A percentile compares a stretch with the other conserved stretches of the same genome.
phyloP scores from a whole-genome alignment of 2,797 vertebrate species.

The Dicrostonyx torquatus region DNA sequence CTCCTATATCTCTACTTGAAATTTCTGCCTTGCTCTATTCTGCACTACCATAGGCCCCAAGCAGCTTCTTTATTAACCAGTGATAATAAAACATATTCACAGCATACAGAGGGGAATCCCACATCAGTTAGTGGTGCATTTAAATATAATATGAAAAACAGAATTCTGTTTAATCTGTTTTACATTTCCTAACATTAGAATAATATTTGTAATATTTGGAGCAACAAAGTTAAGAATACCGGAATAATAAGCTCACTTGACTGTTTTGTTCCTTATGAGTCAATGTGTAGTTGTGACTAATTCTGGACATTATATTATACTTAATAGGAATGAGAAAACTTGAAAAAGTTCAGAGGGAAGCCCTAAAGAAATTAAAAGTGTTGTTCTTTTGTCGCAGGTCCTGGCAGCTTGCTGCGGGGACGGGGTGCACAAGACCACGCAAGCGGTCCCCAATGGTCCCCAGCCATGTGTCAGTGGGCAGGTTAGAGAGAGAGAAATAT shows the following conservation, averaged over 20 bases:
- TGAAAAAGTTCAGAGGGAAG: constrained; percentile 59
- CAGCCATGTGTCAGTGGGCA: too few relatives aligned
- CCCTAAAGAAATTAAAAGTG: constrained; percentile 8
- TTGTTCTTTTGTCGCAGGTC: too few relatives aligned
- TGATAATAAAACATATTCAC: too few relatives aligned
- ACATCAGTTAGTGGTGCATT: background rate
- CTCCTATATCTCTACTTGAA: too few relatives aligned
- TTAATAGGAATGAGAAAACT: constrained; percentile 33
- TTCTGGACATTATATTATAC: constrained; percentile 46
- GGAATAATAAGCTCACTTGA: constrained; percentile 42
- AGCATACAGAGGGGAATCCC: too few relatives aligned
- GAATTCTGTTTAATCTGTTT: constrained; percentile 30
- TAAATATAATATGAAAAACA: constrained; percentile 22
- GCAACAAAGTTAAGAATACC: constrained; percentile 24
- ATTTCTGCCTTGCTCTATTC: too few relatives aligned
- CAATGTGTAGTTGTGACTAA: background rate
- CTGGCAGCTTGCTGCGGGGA: too few relatives aligned
- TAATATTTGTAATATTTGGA: constrained; percentile 36
- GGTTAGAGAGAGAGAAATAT: too few relatives aligned
- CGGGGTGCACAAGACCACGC: too few relatives aligned
- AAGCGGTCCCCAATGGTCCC: too few relatives aligned
- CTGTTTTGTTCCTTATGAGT: constrained; percentile 47
- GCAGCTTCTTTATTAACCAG: too few relatives aligned
- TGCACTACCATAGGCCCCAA: too few relatives aligned
- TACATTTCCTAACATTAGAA: background rate